phyloP scores from a whole-genome alignment of 2,888 invertebrate genomes.

The Chelonus formosanus region DNA sequence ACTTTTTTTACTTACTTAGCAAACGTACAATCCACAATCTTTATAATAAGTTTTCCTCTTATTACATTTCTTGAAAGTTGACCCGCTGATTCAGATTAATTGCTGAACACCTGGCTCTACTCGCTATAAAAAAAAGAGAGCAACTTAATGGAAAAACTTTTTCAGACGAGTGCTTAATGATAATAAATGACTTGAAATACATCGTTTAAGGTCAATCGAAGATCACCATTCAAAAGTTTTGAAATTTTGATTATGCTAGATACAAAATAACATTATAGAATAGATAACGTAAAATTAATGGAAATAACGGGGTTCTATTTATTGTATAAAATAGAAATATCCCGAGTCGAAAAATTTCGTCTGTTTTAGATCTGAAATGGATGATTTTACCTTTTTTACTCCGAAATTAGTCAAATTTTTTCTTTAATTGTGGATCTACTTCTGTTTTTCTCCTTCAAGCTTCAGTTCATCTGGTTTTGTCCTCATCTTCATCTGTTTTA shows the following conservation, averaged over 20 bases:
- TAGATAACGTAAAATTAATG: not conserved
- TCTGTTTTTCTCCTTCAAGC: no score
- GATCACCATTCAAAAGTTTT: not conserved
- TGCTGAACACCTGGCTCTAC: conserved; percentile 21
- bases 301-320: not conserved
- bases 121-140: conserved; percentile 8
- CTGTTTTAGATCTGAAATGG: no score
- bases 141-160: conserved; percentile 25
- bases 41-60: conserved; percentile 8
- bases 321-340: not conserved
- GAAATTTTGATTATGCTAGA: no score
- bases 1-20: conserved; percentile 7
- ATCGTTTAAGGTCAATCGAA: conserved; percentile 14
- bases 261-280: no score
- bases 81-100: conserved; percentile 30
- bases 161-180: conserved; percentile 27
- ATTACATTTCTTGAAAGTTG: conserved; percentile 23
- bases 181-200: conserved; percentile 19
- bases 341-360: no score
- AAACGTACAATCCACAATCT: not conserved
- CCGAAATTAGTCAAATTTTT: no score
- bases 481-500: no score
- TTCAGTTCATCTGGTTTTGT: no score
- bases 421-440: no score
- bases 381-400: no score